phyloP scores from a whole-genome alignment of 2,797 vertebrate genomes.

The Eulemur albifrons region DNA sequence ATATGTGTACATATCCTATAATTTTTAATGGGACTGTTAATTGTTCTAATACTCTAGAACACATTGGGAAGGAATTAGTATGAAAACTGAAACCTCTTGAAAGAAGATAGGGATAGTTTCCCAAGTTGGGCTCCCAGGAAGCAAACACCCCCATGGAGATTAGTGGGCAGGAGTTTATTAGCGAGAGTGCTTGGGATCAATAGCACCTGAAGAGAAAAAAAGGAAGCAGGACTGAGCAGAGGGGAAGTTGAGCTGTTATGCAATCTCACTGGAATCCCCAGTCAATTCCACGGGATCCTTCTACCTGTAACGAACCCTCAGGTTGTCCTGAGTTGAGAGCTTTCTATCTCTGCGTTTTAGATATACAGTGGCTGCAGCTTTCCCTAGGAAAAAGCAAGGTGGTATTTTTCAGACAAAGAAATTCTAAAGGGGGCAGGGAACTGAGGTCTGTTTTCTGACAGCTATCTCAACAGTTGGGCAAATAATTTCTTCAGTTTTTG shows the following conservation, averaged over 20 bases:
- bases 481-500: slow-evolving; percentile 19
- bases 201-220: not conserved
- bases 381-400: not conserved
- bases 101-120: not conserved
- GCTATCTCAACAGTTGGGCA: not conserved
- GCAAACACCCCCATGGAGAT: not conserved
- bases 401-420: not conserved
- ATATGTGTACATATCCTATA: not conserved
- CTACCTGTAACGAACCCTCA: not conserved
- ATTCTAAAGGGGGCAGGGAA: not conserved
- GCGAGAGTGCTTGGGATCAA: not conserved
- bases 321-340: not conserved
- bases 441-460: not conserved
- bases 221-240: not conserved
- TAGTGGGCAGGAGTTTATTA: not conserved
- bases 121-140: not conserved
- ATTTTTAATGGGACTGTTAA: not conserved
- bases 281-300: not conserved
- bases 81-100: not conserved
- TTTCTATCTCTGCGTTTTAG: not conserved
- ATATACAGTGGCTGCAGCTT: not conserved
- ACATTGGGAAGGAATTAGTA: not conserved
- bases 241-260: not conserved
- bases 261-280: not conserved
- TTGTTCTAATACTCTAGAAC: not conserved